Percentiles rank a stretch among this genome's conserved stretches.
These are phyloP conservation scores for Myotis myotis DNA, from an alignment of 2,797 vertebrate genomes.

Conservation along the genomic window DNA sequence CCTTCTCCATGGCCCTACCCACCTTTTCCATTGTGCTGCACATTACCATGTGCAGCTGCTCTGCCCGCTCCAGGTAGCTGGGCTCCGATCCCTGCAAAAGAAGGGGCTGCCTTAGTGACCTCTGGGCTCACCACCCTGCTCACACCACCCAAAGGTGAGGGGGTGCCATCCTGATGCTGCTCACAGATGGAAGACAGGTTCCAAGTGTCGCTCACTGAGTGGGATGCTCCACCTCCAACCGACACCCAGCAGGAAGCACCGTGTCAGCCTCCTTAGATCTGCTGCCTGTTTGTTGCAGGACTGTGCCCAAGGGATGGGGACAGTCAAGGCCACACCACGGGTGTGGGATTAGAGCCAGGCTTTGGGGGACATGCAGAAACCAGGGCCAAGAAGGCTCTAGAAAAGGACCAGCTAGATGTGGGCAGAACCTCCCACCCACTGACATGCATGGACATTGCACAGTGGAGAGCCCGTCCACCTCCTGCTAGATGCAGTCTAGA, in stretches of 20 bases:
- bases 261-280: background rate
- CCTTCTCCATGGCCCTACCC: constrained; percentile 9
- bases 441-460: fast-evolving
- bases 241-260: background rate
- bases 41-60: constrained; percentile 88
- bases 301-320: background rate
- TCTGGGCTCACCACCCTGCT: fast-evolving
- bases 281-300: background rate
- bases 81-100: constrained; percentile 87
- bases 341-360: background rate
- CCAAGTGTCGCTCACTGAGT: too few relatives aligned
- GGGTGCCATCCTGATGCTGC: background rate
- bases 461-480: fast-evolving
- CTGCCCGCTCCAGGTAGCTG: constrained; percentile 90
- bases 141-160: background rate
- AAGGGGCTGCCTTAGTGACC: fast-evolving
- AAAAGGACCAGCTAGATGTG: fast-evolving
- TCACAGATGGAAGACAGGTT: background rate
- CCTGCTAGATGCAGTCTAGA: background rate
- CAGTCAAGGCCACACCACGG: background rate
- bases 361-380: background rate
- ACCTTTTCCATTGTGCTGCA: constrained; percentile 91
- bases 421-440: background rate
- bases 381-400: background rate
- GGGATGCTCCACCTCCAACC: background rate